phyloP scores from a whole-genome alignment of 2,888 invertebrate genomes.

The Tenthredo mesomela region DNA sequence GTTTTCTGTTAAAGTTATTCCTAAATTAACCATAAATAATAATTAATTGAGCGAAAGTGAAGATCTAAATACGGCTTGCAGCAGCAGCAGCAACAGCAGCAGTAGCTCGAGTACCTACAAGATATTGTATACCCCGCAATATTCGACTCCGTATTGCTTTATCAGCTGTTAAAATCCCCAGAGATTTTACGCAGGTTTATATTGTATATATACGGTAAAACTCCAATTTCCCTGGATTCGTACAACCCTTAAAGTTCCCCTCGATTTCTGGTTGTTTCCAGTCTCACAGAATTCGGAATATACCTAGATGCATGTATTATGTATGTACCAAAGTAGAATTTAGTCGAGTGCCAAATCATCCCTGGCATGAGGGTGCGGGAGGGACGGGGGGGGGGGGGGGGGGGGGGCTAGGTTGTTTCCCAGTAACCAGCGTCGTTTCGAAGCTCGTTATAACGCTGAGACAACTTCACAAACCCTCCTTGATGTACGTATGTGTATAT shows the following conservation, averaged over 20 bases:
- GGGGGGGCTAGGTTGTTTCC: not conserved
- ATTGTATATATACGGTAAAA: not conserved
- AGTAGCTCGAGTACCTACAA: not conserved
- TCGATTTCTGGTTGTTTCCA: not conserved
- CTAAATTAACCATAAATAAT: constrained; percentile 12
- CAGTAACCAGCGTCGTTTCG: not conserved
- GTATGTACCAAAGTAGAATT: constrained; percentile 10
- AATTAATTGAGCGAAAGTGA: not conserved
- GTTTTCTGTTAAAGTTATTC: constrained; percentile 1
- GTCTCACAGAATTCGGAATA: not conserved
- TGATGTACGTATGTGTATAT: not conserved
- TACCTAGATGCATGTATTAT: not conserved
- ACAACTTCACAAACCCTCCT: not conserved
- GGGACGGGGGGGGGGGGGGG: too few relatives aligned
- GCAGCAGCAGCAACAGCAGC: not conserved
- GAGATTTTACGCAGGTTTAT: not conserved
- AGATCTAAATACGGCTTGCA: not conserved
- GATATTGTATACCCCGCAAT: not conserved
- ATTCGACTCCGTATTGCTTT: not conserved
- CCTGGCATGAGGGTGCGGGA: not conserved
- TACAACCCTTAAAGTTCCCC: not conserved
- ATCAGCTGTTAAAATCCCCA: not conserved
- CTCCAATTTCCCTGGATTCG: not conserved
- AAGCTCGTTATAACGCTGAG: constrained; percentile 32
- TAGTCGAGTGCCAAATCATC: constrained; percentile 2